Percentiles rank a stretch among this genome's conserved stretches.
phyloP scores from a whole-genome alignment of 1,140 invertebrate genomes.

The Gyrodactylus salaris region DNA sequence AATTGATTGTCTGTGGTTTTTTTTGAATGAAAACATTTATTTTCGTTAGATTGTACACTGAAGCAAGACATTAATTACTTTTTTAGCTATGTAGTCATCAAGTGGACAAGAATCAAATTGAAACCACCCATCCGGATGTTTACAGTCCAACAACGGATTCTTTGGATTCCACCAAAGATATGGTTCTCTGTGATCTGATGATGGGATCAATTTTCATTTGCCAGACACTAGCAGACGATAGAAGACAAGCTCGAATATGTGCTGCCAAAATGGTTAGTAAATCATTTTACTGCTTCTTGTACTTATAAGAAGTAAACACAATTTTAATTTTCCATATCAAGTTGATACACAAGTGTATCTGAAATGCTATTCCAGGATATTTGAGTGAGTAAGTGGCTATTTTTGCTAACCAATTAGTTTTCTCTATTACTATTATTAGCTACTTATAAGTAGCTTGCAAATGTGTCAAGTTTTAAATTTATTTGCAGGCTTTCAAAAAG shows the following conservation, averaged over 20 bases:
- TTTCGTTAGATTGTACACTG: too few relatives aligned
- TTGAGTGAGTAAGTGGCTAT: too few relatives aligned
- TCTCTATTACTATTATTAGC: too few relatives aligned
- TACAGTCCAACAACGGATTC: not conserved
- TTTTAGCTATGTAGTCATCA: not conserved
- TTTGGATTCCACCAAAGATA: not conserved
- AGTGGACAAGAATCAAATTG: not conserved
- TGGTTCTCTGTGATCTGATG: not conserved
- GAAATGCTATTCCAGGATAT: too few relatives aligned
- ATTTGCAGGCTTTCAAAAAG: not conserved
- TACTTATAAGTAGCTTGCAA: too few relatives aligned
- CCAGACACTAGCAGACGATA: not conserved
- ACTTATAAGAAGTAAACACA: too few relatives aligned
- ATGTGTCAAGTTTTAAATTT: too few relatives aligned
- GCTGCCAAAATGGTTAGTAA: not conserved
- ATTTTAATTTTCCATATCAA: too few relatives aligned
- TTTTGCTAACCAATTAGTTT: too few relatives aligned
- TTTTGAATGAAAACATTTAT: not conserved
- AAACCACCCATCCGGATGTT: not conserved
- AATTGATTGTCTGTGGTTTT: not conserved
- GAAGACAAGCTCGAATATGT: not conserved
- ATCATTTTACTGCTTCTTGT: too few relatives aligned
- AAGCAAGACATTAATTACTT: too few relatives aligned
- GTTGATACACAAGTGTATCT: too few relatives aligned
- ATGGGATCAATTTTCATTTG: not conserved